phyloP scores from a whole-genome alignment of 1,140 invertebrate genomes.

The Lepidurus couesii region DNA sequence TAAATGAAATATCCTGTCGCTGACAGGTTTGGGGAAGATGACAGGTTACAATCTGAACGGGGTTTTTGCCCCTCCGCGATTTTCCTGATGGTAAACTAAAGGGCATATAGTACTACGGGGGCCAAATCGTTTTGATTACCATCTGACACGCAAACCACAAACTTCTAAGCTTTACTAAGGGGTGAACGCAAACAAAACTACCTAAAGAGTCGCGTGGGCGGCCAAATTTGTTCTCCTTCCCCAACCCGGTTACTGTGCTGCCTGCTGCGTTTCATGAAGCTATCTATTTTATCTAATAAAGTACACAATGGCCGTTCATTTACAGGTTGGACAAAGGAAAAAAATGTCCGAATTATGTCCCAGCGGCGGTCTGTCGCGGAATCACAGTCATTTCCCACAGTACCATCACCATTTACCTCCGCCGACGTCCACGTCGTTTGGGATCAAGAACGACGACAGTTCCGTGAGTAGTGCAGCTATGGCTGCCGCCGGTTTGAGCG shows the following conservation, averaged over 20 bases:
- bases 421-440: neutral
- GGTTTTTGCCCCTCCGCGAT: neutral
- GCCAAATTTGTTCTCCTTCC: too few species aligned
- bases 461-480: neutral
- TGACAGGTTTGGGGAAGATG: slow-evolving; percentile 21
- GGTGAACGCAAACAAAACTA: neutral
- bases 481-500: neutral
- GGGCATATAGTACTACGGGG: neutral
- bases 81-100: neutral
- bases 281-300: neutral
- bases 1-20: slow-evolving; percentile 22
- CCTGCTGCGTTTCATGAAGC: slow-evolving; percentile 1
- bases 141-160: slow-evolving; percentile 14
- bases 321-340: neutral
- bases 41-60: neutral
- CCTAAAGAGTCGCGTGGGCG: too few species aligned
- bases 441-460: neutral
- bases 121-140: neutral
- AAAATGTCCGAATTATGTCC: neutral
- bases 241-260: neutral
- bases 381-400: slow-evolving; percentile 15
- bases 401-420: slow-evolving; percentile 10
- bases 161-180: neutral
- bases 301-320: neutral
- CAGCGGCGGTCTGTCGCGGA: neutral